Percentiles rank a stretch among this genome's conserved stretches.
phyloP scores from a whole-genome alignment of 1,140 invertebrate species.

The Leptinotarsa undecemlineata region DNA sequence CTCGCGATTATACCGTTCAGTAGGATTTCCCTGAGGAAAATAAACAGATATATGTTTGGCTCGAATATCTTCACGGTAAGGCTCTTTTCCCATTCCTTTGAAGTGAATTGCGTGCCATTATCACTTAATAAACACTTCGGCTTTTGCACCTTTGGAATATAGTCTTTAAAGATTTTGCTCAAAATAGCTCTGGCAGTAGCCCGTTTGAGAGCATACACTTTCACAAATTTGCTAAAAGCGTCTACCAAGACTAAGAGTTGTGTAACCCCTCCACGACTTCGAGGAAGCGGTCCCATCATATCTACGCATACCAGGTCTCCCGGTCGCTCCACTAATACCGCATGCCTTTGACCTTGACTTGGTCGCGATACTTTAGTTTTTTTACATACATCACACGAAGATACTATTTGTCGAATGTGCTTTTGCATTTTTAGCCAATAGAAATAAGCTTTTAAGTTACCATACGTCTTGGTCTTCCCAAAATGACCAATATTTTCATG shows the following conservation, averaged over 20 bases:
- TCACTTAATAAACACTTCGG: conserved; percentile 14
- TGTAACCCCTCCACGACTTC: conserved; percentile 3
- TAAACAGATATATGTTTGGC: conserved; percentile 6
- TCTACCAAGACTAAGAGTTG: conserved; percentile 13
- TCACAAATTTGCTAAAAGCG: not conserved
- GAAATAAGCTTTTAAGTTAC: not conserved
- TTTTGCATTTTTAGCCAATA: conserved; percentile 21
- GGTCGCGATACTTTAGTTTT: conserved; percentile 11
- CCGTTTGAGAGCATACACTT: conserved; percentile 4
- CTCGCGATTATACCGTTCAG: conserved; percentile 18
- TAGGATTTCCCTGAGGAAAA: conserved; percentile 20
- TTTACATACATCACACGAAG: conserved; percentile 19
- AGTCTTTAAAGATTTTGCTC: conserved; percentile 4
- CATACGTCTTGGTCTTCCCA: not conserved
- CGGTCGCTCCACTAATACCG: not conserved
- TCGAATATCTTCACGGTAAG: not conserved
- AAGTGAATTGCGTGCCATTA: conserved; percentile 27
- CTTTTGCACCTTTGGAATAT: not conserved
- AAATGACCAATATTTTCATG: conserved; percentile 24
- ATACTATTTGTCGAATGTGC: not conserved
- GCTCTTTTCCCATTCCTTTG: not conserved
- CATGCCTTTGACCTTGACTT: not conserved
- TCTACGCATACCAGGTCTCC: conserved; percentile 14
- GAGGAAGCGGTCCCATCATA: conserved; percentile 13
- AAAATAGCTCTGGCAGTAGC: conserved; percentile 12